These are phyloP conservation scores for Formica exsecta DNA, from an alignment of 1,140 invertebrate species.

Conservation along the genomic window DNA sequence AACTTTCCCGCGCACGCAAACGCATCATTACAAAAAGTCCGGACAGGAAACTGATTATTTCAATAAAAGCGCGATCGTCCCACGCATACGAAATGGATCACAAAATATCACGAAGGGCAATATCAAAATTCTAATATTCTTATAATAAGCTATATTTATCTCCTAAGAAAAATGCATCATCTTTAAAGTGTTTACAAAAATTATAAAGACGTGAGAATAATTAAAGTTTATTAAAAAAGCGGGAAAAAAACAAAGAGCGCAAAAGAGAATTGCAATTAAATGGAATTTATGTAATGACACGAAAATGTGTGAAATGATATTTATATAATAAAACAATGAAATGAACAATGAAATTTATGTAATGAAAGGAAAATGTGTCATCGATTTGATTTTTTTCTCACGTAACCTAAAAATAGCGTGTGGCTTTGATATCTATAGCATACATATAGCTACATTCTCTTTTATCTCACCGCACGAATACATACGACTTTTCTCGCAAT, in stretches of 20 bases:
- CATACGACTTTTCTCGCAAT: conserved; percentile 14
- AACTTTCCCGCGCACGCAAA: conserved; percentile 15
- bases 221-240: background rate
- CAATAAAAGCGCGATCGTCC: background rate
- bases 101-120: background rate
- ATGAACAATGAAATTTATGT: no score
- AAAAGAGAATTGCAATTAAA: background rate
- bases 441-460: conserved; percentile 13
- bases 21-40: conserved; percentile 1
- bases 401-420: conserved; percentile 19
- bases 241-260: no score
- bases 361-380: background rate
- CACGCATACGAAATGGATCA: background rate
- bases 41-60: conserved; percentile 61
- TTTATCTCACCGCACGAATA: conserved; percentile 24
- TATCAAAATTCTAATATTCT: background rate
- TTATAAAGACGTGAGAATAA: background rate
- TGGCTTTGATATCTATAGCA: background rate
- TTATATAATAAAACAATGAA: no score
- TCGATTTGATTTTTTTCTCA: conserved; percentile 1
- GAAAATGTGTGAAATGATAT: no score
- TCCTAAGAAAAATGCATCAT: background rate
- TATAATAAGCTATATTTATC: background rate
- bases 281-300: background rate
- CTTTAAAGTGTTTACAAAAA: background rate